Percentiles rank a stretch among this genome's conserved stretches.
Conservation (phyloP, 1,140 invertebrate genomes). For the Lordiphosa clarofinis region DNA sequence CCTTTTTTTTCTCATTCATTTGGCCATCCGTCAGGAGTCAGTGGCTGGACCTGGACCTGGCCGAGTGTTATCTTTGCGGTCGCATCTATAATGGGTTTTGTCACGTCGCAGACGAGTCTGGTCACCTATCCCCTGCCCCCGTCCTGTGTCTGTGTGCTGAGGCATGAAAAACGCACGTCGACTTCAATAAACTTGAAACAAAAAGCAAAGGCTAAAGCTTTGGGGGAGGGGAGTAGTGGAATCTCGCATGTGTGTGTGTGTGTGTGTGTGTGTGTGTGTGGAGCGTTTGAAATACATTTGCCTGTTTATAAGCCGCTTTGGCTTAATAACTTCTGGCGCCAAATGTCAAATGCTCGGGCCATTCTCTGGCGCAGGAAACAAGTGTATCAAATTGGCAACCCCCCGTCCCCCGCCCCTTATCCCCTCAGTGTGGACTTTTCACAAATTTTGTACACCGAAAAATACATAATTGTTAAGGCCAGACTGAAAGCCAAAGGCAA, state of each 20-base stretch:
- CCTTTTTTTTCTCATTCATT: slow-evolving; percentile 15
- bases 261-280: slow-evolving; percentile 16
- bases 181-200: slow-evolving; percentile 71
- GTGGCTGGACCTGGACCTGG: slow-evolving; percentile 1
- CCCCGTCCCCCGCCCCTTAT: neutral
- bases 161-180: slow-evolving; percentile 67
- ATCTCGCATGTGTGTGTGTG: neutral
- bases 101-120: slow-evolving; percentile 73
- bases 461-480: slow-evolving; percentile 69
- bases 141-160: slow-evolving; percentile 31
- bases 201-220: slow-evolving; percentile 5
- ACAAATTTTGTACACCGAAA: slow-evolving; percentile 39
- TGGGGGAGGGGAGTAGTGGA: neutral
- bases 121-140: neutral
- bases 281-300: slow-evolving; percentile 57
- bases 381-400: slow-evolving; percentile 66
- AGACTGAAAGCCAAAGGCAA: neutral
- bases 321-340: slow-evolving; percentile 67
- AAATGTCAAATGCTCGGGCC: slow-evolving; percentile 43
- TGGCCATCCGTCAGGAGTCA: slow-evolving; percentile 38
- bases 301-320: slow-evolving; percentile 53
- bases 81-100: slow-evolving; percentile 77
- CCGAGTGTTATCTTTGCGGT: slow-evolving; percentile 70
- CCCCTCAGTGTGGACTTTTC: slow-evolving; percentile 52
- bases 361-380: slow-evolving; percentile 13